phyloP scores from a whole-genome alignment of 1,140 invertebrate species.

The Drosophila eugracilis region DNA sequence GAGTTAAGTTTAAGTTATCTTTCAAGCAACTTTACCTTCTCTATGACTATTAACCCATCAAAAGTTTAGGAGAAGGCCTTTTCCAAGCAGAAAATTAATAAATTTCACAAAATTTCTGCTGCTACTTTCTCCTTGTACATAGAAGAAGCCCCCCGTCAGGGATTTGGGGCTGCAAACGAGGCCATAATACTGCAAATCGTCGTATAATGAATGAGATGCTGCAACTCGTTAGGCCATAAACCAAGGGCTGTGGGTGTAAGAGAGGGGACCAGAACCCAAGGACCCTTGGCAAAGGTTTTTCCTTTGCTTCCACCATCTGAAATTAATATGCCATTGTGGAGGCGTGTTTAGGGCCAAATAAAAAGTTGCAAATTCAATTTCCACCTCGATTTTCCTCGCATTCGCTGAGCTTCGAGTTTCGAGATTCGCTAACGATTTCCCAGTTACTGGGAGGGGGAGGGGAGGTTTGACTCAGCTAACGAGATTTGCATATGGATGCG shows the following conservation, averaged over 20 bases:
- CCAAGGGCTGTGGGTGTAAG: neutral
- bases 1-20: no score
- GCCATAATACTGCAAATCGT: slow-evolving; percentile 80
- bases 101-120: neutral
- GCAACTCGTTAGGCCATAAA: slow-evolving; percentile 56
- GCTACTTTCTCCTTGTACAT: neutral
- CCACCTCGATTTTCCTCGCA: slow-evolving; percentile 40
- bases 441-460: no score
- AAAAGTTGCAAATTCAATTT: slow-evolving; percentile 73
- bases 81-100: neutral
- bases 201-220: slow-evolving; percentile 77
- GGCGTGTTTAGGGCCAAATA: slow-evolving; percentile 40
- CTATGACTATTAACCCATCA: no score
- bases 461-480: slow-evolving; percentile 55
- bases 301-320: slow-evolving; percentile 69
- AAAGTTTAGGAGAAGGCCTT: neutral
- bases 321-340: slow-evolving; percentile 78
- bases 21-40: no score
- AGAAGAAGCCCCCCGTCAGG: neutral
- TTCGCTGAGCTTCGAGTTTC: no score
- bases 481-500: slow-evolving; percentile 77
- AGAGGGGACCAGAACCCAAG: slow-evolving; percentile 1
- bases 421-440: slow-evolving; percentile 59
- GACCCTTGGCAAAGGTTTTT: slow-evolving; percentile 23
- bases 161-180: slow-evolving; percentile 52